A percentile compares a stretch with the other conserved stretches of the same genome.
Conservation (phyloP, 2,113 vertebrate species). For the Romanogobio albipinnatus region DNA sequence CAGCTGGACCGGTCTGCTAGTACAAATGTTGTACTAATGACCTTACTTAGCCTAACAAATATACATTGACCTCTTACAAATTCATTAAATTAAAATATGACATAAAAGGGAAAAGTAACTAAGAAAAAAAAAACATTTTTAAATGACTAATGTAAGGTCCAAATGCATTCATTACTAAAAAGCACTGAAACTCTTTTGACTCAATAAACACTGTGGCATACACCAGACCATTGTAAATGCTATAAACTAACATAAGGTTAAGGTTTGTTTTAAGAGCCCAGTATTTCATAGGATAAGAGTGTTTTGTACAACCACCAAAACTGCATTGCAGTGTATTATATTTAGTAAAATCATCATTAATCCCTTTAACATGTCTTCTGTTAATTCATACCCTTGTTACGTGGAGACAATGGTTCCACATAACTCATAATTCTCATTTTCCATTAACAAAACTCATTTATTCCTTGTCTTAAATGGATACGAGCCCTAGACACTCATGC, state of each 20-base stretch:
- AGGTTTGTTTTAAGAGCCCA: conserved; percentile 4
- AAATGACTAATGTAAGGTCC: not conserved
- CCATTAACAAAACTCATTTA: conserved; percentile 17
- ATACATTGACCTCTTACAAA: conserved; percentile 42
- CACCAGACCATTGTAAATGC: conserved; percentile 27
- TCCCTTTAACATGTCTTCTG: conserved; percentile 4
- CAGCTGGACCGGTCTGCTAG: conserved; percentile 58
- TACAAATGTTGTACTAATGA: conserved; percentile 56
- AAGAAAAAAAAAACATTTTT: not conserved
- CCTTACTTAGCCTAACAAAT: conserved; percentile 45
- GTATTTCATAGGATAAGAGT: conserved; percentile 3
- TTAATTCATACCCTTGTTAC: conserved; percentile 15
- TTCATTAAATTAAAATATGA: not conserved
- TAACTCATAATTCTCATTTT: conserved; percentile 17
- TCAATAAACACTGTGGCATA: conserved; percentile 57
- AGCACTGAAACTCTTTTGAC: conserved; percentile 49
- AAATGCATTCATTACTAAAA: conserved; percentile 5
- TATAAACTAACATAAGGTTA: conserved; percentile 20
- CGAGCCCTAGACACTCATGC: not conserved
- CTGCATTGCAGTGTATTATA: conserved; percentile 7
- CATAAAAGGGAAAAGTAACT: not conserved
- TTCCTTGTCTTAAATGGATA: not conserved
- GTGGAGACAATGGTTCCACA: not conserved
- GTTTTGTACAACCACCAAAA: conserved; percentile 23
- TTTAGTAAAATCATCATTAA: conserved; percentile 33